These are phyloP conservation scores for Venusia cambrica DNA, from an alignment of 2,888 invertebrate genomes.

Conservation along the genomic window DNA sequence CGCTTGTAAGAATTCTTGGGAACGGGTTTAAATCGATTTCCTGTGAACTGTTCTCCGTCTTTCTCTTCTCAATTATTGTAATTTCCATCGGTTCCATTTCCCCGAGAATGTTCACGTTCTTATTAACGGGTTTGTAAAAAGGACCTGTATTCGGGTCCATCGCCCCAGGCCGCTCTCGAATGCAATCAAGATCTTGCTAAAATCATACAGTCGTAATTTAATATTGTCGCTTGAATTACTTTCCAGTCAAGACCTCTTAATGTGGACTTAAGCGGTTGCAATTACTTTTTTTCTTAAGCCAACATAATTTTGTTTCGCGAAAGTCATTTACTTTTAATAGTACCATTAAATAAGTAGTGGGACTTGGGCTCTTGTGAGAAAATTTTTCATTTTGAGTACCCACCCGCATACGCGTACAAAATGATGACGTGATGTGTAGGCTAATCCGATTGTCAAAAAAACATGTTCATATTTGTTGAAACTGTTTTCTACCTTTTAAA, in stretches of 20 bases:
- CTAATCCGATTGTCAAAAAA: too few species aligned
- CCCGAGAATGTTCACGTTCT: constrained; percentile 39
- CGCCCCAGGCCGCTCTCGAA: constrained; percentile 36
- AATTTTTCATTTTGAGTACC: too few species aligned
- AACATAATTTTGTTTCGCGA: constrained; percentile 18
- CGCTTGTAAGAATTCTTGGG: constrained; percentile 65
- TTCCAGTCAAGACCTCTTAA: constrained; percentile 34
- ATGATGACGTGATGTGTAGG: too few species aligned
- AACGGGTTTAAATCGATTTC: constrained; percentile 57
- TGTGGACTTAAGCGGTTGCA: constrained; percentile 32
- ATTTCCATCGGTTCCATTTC: constrained; percentile 43
- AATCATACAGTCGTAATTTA: constrained; percentile 45
- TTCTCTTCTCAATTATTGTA: constrained; percentile 52
- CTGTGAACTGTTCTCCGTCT: constrained; percentile 47
- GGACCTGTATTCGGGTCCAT: constrained; percentile 38
- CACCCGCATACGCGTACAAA: too few species aligned
- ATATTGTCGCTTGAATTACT: constrained; percentile 35
- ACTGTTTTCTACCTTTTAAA: too few species aligned
- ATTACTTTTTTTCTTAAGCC: constrained; percentile 32
- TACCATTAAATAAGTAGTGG: constrained; percentile 16
- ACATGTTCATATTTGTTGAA: too few species aligned
- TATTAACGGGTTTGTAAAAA: constrained; percentile 34
- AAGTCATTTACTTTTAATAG: constrained; percentile 19
- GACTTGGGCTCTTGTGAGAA: too few species aligned
- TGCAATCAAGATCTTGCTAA: constrained; percentile 43